phyloP scores from a whole-genome alignment of 2,888 invertebrate genomes.

The Autographa gamma region DNA sequence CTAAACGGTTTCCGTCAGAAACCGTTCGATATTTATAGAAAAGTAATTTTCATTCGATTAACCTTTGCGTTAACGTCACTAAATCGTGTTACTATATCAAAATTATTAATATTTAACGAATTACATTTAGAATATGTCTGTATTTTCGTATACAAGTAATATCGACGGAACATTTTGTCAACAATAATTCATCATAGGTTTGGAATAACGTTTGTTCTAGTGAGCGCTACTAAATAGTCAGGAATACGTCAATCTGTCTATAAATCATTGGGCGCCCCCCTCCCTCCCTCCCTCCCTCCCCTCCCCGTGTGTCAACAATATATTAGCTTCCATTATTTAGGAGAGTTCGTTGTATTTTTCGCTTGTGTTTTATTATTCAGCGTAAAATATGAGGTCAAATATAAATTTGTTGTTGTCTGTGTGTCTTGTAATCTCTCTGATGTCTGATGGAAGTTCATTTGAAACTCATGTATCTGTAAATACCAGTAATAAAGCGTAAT shows the following conservation, averaged over 20 bases:
- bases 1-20: neutral
- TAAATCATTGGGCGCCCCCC: constrained; percentile 75
- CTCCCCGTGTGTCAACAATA: constrained; percentile 76
- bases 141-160: constrained; percentile 7
- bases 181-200: constrained; percentile 51
- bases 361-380: constrained; percentile 54
- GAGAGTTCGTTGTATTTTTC: constrained; percentile 62
- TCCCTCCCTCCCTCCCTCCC: constrained; percentile 52
- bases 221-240: constrained; percentile 71
- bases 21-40: neutral
- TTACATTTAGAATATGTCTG: neutral
- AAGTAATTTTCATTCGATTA: neutral
- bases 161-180: constrained; percentile 21
- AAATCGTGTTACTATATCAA: neutral
- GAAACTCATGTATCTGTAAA: neutral
- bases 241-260: constrained; percentile 78
- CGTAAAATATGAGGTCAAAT: constrained; percentile 34
- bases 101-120: too few relatives aligned
- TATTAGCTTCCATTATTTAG: constrained; percentile 79
- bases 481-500: neutral
- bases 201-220: constrained; percentile 59
- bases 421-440: constrained; percentile 31
- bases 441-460: constrained; percentile 21
- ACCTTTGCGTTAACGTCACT: neutral
- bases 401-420: constrained; percentile 28